Conservation (phyloP, 2,888 invertebrate species). For the Prenolepis imparis region DNA sequence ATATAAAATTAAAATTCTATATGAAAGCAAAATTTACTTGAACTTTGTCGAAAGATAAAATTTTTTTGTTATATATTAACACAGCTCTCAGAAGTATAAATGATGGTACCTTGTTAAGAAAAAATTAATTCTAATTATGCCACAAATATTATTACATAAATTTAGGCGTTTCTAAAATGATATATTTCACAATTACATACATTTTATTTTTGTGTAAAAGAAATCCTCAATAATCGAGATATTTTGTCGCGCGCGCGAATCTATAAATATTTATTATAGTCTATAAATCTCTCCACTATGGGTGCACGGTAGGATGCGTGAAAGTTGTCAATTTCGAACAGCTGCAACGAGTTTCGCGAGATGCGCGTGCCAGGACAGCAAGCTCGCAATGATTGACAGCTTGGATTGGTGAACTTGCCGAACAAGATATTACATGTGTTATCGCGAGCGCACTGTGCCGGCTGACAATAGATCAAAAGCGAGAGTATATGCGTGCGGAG, state of each 20-base stretch:
- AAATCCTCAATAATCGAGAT: not conserved
- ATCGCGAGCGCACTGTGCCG: slow-evolving; percentile 66
- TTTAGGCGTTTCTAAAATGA: not conserved
- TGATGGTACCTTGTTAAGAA: not conserved
- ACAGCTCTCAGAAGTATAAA: not conserved
- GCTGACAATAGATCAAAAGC: slow-evolving; percentile 77
- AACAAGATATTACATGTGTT: slow-evolving; percentile 76
- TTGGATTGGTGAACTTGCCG: slow-evolving; percentile 72
- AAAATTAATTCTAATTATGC: not conserved
- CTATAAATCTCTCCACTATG: not conserved
- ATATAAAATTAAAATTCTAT: slow-evolving; percentile 7
- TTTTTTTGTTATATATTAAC: not conserved
- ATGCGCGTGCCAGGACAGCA: slow-evolving; percentile 39
- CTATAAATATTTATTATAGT: slow-evolving; percentile 1
- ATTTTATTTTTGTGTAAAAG: not conserved
- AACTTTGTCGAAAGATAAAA: not conserved
- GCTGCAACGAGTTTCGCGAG: slow-evolving; percentile 35
- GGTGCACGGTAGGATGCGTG: not conserved
- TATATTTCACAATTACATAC: not conserved
- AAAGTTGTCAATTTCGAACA: slow-evolving; percentile 26
- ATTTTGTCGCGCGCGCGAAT: not conserved
- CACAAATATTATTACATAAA: not conserved
- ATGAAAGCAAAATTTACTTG: not conserved
- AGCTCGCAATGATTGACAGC: slow-evolving; percentile 70
- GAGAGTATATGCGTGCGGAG: slow-evolving; percentile 63